Conservation (phyloP, 2,113 vertebrate species). For the Rhagologus leucostigma region DNA sequence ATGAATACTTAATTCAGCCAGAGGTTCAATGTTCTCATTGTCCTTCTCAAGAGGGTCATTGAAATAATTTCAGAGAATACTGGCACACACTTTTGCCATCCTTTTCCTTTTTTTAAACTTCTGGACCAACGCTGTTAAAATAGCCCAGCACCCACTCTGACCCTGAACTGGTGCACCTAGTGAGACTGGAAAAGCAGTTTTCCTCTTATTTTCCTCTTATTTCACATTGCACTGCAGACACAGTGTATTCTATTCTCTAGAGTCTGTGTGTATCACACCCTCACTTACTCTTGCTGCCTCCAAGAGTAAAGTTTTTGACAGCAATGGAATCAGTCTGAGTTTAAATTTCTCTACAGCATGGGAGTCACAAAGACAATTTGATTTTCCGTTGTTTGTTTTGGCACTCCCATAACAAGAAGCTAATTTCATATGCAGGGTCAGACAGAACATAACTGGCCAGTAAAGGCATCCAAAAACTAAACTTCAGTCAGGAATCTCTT, state of each 20-base stretch:
- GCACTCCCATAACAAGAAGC: background rate
- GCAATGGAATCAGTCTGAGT: background rate
- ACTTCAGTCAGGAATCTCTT: background rate
- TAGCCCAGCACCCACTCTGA: background rate
- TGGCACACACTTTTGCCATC: background rate
- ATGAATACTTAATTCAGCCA: background rate
- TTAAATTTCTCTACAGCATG: background rate
- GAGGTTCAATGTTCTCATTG: background rate
- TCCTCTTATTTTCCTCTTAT: background rate
- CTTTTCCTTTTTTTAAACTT: background rate
- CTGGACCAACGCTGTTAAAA: background rate
- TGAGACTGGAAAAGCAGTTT: background rate
- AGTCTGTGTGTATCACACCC: background rate
- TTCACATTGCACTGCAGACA: background rate
- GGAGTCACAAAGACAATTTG: background rate
- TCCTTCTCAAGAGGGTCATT: background rate
- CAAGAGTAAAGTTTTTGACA: background rate
- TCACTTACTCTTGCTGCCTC: background rate
- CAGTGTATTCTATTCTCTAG: background rate
- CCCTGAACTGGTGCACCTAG: background rate
- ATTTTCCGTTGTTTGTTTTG: background rate
- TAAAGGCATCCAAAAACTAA: background rate
- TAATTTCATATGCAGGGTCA: background rate
- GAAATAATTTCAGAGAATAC: background rate
- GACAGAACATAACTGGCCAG: background rate